Percentiles rank a stretch among this genome's conserved stretches.
Evolutionary conservation across 1,140 invertebrate species (phyloP).

Genomic region (Globodera ellingtonae): DNA sequence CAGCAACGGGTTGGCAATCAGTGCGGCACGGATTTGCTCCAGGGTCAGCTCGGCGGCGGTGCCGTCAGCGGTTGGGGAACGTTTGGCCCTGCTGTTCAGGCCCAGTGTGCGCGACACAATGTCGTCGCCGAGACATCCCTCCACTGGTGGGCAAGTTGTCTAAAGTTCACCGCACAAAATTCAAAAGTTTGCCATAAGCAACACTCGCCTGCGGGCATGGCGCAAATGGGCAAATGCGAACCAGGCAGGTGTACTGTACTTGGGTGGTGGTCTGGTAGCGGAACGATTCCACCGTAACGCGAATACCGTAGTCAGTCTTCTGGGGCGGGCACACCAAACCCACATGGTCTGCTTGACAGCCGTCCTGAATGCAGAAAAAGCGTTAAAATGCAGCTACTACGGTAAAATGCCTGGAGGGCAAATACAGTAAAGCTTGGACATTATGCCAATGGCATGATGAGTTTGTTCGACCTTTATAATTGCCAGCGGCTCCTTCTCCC

Average conservation of each 20-base stretch:
- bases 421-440: neutral
- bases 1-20: constrained; percentile 59
- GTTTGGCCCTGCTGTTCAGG: neutral
- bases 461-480: constrained; percentile 46
- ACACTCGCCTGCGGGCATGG: constrained; percentile 53
- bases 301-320: constrained; percentile 60
- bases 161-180: constrained; percentile 16
- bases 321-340: constrained; percentile 63
- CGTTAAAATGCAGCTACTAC: neutral
- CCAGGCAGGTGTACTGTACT: constrained; percentile 64
- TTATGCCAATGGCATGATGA: no score
- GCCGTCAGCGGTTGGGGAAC: neutral
- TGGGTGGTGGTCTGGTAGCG: constrained; percentile 64
- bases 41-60: constrained; percentile 34
- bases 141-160: constrained; percentile 48
- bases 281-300: constrained; percentile 63
- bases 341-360: constrained; percentile 63
- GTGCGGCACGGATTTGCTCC: constrained; percentile 57
- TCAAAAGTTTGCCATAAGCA: neutral
- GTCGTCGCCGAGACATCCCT: constrained; percentile 56
- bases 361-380: constrained; percentile 36
- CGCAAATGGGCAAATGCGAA: constrained; percentile 62
- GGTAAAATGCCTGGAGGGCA: neutral
- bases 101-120: constrained; percentile 41
- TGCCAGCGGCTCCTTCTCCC: constrained; percentile 64